Percentiles rank a stretch among this genome's conserved stretches.
Evolutionary conservation across 2,797 vertebrate species (phyloP).

Genomic region (Phoebastria nigripes): DNA sequence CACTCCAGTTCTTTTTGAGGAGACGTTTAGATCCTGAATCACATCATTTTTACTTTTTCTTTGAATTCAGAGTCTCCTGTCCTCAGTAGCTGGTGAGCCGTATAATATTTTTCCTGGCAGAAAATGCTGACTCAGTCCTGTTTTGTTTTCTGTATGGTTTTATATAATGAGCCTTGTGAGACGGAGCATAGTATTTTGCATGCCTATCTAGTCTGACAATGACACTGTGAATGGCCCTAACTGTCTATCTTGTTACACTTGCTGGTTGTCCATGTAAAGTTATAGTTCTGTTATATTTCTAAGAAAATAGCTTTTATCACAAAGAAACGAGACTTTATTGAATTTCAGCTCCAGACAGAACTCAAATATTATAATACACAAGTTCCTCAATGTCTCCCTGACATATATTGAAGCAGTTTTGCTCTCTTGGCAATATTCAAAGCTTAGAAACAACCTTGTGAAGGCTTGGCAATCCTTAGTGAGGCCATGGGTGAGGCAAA

Average conservation of each 20-base stretch:
- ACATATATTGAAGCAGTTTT: not conserved
- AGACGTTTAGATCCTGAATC: not conserved
- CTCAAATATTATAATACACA: not conserved
- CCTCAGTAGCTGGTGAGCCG: not conserved
- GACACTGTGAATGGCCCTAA: not conserved
- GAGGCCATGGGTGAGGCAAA: not conserved
- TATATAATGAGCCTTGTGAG: not conserved
- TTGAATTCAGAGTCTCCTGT: not conserved
- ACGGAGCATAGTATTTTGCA: not conserved
- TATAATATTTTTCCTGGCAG: slow-evolving; percentile 27
- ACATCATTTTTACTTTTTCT: not conserved
- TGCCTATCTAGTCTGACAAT: not conserved
- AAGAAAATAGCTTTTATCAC: not conserved
- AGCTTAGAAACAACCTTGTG: not conserved
- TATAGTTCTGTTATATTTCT: not conserved
- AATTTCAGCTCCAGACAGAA: not conserved
- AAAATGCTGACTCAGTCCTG: not conserved
- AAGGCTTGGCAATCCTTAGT: not conserved
- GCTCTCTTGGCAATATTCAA: not conserved
- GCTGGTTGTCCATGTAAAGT: not conserved
- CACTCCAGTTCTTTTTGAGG: not conserved
- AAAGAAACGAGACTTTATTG: not conserved
- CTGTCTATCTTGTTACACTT: not conserved
- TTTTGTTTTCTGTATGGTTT: slow-evolving; percentile 24
- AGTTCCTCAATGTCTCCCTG: not conserved